Evolutionary conservation across 2,113 vertebrate genomes (phyloP), one percentile per base, ranked within the genome.

Genomic region (Echinops telfairi): DNA sequence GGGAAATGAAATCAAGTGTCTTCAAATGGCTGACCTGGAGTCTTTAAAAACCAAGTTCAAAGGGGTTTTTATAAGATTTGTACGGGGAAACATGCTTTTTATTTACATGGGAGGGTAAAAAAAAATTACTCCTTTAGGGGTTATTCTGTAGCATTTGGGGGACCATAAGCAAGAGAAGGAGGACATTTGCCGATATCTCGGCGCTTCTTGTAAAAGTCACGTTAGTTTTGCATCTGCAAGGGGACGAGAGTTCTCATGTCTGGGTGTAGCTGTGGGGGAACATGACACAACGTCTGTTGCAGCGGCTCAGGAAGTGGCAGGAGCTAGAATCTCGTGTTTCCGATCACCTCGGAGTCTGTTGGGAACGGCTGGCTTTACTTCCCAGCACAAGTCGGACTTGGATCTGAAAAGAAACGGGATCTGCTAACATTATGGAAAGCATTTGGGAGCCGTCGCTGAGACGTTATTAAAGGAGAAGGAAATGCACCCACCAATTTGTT

Each of bases 401-500:
- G 78, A 88, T 89, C 91, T 94, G 80, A 92, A 77, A 88, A 73
- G 38, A 94, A 89, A 73, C 10, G 47, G 33, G 19, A 82, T 95
- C 89, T 86, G 0, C 16, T 95, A 95, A 93, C 84, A 31, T 83
- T 43, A 33, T 93, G 73, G 82, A 93, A 94, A 75, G n/a, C 76
- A 86, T 62, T 97, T 82, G 90, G 89, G 19, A 94, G 6, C 60
- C 71, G 25, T 71, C 10, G 5, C 62, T 85, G 88, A 92, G 83
- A 82, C 77, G 71, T 91, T 86, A 84, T 22, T 60, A 85, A 95
- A 93, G 31, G 66, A 71, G 62, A 58, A 92, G 79, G 93, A 96
- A 94, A 96, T 95, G 88, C 88, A 95, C 94, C 86, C 81, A 81
- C 3, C 0, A 43, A 33, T 96, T 92, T 88, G 78, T 96, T 96